A percentile compares a stretch with the other conserved stretches of the same genome.
These are phyloP conservation scores for Drosophila algonquin DNA, from an alignment of 2,888 invertebrate genomes.

Conservation along the genomic window DNA sequence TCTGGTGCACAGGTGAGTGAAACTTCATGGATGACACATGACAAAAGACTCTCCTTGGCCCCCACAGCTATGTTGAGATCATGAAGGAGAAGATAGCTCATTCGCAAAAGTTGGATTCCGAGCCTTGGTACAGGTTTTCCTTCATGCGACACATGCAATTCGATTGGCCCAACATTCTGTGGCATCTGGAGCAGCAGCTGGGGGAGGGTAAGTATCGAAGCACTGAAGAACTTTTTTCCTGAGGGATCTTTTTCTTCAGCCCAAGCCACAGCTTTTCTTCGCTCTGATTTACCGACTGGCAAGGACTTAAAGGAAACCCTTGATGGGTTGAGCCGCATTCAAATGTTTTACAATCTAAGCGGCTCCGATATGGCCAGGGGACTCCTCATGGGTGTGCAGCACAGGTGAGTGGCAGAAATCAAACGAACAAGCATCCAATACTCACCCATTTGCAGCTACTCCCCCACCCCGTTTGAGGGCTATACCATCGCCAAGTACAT, in stretches of 20 bases:
- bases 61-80: neutral
- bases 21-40: neutral
- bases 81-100: neutral
- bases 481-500: conserved; percentile 4
- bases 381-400: neutral
- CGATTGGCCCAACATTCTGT: conserved; percentile 10
- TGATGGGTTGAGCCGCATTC: conserved; percentile 2
- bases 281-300: neutral
- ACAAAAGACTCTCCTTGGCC: neutral
- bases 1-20: conserved; percentile 1
- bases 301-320: conserved; percentile 3
- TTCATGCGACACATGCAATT: conserved; percentile 10
- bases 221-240: neutral
- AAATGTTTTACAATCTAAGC: neutral
- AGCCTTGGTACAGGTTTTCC: neutral
- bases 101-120: neutral
- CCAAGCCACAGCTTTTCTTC: neutral
- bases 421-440: neutral
- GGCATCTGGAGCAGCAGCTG: conserved; percentile 9
- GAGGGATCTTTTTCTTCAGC: neutral
- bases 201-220: neutral
- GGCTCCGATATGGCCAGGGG: conserved; percentile 3
- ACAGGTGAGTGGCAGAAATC: neutral
- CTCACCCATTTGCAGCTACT: neutral
- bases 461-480: conserved; percentile 1